Conservation (phyloP, 64 coral and sea anemone species). For the Dendrophyllia cribrosa region DNA sequence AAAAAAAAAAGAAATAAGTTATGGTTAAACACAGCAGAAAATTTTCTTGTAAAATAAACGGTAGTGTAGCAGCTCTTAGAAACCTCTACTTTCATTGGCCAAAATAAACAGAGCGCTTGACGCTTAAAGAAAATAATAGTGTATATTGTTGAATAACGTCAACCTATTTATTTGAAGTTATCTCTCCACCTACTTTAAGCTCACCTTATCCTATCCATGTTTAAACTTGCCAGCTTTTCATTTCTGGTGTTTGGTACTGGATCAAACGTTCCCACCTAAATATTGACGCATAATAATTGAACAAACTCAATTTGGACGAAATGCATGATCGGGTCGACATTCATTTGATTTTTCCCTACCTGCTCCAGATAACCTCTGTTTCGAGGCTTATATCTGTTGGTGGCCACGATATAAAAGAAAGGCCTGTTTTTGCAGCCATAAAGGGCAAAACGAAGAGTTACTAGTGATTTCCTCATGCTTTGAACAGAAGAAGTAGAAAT, state of each 20-base stretch:
- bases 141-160: too few species aligned
- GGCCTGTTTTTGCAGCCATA: constrained; percentile 96
- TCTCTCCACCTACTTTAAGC: neutral
- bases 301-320: too few species aligned
- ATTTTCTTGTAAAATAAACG: neutral
- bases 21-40: neutral
- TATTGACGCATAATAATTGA: neutral
- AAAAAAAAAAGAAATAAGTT: neutral
- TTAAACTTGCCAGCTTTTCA: constrained; percentile 95
- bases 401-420: constrained; percentile 89
- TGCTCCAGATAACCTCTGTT: constrained; percentile 87
- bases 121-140: too few species aligned
- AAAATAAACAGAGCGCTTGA: too few species aligned
- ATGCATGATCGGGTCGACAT: too few species aligned
- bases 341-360: constrained; percentile 28
- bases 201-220: constrained; percentile 98
- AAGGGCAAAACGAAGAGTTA: constrained; percentile 86
- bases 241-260: constrained; percentile 96
- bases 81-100: too few species aligned
- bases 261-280: constrained; percentile 94
- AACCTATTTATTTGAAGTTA: too few species aligned
- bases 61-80: too few species aligned
- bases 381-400: constrained; percentile 77
- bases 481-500: neutral
- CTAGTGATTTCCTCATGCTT: constrained; percentile 65